These are phyloP conservation scores for Nanger granti DNA, from an alignment of 2,113 vertebrate species.

Conservation along the genomic window DNA sequence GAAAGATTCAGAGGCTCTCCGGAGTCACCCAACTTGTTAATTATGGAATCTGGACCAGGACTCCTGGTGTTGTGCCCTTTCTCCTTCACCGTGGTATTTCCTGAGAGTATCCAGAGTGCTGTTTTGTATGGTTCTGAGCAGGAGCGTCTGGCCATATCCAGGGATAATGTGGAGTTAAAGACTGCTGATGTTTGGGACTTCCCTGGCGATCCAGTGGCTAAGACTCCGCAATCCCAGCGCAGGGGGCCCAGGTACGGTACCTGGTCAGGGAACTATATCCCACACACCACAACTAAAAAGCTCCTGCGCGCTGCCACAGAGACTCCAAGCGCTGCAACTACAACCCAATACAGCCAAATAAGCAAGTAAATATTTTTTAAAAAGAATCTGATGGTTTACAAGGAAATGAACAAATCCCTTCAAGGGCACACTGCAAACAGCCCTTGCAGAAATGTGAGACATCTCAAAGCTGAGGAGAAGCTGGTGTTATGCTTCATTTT, in stretches of 20 bases:
- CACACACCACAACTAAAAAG: not conserved
- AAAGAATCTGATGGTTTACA: not conserved
- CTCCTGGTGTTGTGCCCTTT: not conserved
- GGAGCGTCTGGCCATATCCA: not conserved
- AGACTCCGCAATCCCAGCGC: not conserved
- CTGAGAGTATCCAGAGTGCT: not conserved
- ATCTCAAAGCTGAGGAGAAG: not conserved
- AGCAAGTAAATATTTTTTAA: not conserved
- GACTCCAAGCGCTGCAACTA: not conserved
- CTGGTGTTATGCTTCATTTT: not conserved
- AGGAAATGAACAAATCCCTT: not conserved
- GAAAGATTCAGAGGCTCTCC: not conserved
- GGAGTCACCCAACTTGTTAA: not conserved
- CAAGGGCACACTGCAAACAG: not conserved
- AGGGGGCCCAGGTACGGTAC: not conserved
- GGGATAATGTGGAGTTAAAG: not conserved
- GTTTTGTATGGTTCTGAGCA: not conserved
- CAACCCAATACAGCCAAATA: not conserved
- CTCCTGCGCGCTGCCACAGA: not conserved
- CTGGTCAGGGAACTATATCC: not conserved
- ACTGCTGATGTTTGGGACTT: not conserved
- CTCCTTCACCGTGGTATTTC: not conserved
- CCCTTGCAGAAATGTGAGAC: not conserved
- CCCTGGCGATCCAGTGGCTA: not conserved
- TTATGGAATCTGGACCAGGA: constrained; percentile 28